Evolutionary conservation across 2,797 vertebrate species (phyloP).

Genomic region (Chromobotia macracanthus): DNA sequence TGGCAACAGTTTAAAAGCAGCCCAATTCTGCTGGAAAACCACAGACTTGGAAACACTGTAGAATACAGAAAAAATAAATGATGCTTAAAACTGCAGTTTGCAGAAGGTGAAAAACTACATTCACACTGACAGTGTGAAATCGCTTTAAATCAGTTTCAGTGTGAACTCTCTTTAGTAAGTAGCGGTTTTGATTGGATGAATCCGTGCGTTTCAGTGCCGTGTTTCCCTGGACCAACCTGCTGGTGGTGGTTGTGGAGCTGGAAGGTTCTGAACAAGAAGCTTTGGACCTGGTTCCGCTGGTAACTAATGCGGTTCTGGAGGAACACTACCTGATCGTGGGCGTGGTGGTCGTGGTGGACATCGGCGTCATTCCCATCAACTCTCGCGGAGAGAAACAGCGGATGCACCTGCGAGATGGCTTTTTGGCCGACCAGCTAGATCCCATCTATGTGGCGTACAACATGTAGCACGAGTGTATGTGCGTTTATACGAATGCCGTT

Average conservation of each 20-base stretch:
- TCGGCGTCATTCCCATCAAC: constrained; percentile 99
- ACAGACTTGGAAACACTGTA: neutral
- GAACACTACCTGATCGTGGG: constrained; percentile 99
- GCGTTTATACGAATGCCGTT: no score
- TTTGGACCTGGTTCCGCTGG: constrained; percentile 96
- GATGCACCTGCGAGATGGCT: constrained; percentile 98
- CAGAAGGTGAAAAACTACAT: neutral
- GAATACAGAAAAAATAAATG: neutral
- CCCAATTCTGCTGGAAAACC: no score
- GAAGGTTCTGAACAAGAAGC: constrained; percentile 98
- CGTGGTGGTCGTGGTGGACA: constrained; percentile 97
- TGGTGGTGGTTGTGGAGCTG: constrained; percentile 98
- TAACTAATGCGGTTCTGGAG: constrained; percentile 97
- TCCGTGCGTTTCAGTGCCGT: constrained; percentile 82
- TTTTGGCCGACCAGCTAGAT: constrained; percentile 97
- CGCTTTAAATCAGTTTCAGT: neutral
- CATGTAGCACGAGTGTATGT: constrained; percentile 80
- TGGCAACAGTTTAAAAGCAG: no score
- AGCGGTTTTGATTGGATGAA: neutral
- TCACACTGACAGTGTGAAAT: no score
- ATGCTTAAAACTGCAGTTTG: neutral
- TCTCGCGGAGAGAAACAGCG: constrained; percentile 98
- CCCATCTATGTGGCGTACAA: constrained; percentile 93
- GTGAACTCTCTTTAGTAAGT: neutral
- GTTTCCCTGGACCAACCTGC: constrained; percentile 98